Percentiles rank a stretch among this genome's conserved stretches.
Conservation (phyloP, 2,797 vertebrate species). For the Propithecus deckenii region DNA sequence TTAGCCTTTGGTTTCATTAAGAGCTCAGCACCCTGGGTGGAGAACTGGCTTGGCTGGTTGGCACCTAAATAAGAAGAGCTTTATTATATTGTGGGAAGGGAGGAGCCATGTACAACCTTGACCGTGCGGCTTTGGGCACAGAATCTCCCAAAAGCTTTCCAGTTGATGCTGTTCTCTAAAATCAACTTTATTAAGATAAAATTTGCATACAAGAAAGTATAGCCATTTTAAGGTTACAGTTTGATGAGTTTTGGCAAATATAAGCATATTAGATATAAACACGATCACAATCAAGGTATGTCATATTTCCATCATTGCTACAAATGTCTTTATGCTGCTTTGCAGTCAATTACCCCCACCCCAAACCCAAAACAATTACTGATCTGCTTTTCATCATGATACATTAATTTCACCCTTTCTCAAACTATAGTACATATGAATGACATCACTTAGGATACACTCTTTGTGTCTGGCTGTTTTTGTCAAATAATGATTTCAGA, state of each 20-base stretch:
- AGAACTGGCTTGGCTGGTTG: slow-evolving; percentile 7
- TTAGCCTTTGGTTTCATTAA: slow-evolving; percentile 73
- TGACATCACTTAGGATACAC: neutral
- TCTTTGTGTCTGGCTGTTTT: neutral
- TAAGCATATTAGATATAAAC: neutral
- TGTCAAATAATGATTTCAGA: neutral
- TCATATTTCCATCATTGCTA: neutral
- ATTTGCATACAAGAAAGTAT: neutral
- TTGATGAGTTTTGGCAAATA: neutral
- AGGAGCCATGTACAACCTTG: neutral
- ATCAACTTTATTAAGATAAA: neutral
- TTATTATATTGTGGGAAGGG: slow-evolving; percentile 16
- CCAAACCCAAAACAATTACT: neutral
- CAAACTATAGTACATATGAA: neutral
- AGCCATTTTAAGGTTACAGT: neutral
- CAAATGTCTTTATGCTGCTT: neutral
- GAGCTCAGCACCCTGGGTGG: slow-evolving; percentile 60
- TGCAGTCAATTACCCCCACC: neutral
- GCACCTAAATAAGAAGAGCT: slow-evolving; percentile 5
- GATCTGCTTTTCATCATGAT: neutral
- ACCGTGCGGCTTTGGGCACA: neutral
- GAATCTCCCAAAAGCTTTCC: neutral
- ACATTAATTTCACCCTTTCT: neutral
- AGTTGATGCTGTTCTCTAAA: neutral
- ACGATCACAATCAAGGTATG: neutral